Evolutionary conservation across 2,888 invertebrate genomes (phyloP).

Genomic region (Diabrotica balteata): DNA sequence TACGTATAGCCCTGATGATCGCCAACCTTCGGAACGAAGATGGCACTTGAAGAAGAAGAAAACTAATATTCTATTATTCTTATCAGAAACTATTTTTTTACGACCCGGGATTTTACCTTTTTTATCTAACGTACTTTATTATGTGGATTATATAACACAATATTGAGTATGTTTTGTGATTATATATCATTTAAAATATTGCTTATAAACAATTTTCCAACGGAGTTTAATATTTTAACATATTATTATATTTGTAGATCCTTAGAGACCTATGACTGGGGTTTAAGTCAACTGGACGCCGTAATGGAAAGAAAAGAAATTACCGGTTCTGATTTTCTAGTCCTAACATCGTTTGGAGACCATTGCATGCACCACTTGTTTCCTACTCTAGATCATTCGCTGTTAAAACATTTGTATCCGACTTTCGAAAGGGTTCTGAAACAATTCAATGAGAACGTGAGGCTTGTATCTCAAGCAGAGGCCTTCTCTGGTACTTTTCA

Average conservation of each 20-base stretch:
- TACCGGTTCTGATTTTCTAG: slow-evolving; percentile 70
- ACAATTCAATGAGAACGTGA: slow-evolving; percentile 67
- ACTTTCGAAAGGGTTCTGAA: slow-evolving; percentile 69
- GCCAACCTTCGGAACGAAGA: too few relatives aligned
- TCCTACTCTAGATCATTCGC: slow-evolving; percentile 80
- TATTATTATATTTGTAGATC: slow-evolving; percentile 43
- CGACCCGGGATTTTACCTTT: too few relatives aligned
- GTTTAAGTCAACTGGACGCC: slow-evolving; percentile 77
- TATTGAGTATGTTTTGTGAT: too few relatives aligned
- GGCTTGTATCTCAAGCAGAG: slow-evolving; percentile 64
- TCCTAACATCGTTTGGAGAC: slow-evolving; percentile 77
- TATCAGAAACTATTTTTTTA: too few relatives aligned
- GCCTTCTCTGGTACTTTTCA: slow-evolving; percentile 72
- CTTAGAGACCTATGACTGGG: slow-evolving; percentile 70
- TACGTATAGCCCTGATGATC: too few relatives aligned
- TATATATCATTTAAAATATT: too few relatives aligned
- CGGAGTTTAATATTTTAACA: too few relatives aligned
- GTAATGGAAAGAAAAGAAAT: slow-evolving; percentile 75
- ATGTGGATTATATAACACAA: too few relatives aligned
- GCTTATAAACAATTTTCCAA: too few relatives aligned
- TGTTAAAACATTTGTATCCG: slow-evolving; percentile 71
- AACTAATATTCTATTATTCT: too few relatives aligned
- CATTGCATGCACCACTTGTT: slow-evolving; percentile 83
- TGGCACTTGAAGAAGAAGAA: too few relatives aligned
- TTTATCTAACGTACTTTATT: too few relatives aligned